These are phyloP conservation scores for Ennomos erosarius DNA, from an alignment of 2,888 invertebrate species.

Conservation along the genomic window DNA sequence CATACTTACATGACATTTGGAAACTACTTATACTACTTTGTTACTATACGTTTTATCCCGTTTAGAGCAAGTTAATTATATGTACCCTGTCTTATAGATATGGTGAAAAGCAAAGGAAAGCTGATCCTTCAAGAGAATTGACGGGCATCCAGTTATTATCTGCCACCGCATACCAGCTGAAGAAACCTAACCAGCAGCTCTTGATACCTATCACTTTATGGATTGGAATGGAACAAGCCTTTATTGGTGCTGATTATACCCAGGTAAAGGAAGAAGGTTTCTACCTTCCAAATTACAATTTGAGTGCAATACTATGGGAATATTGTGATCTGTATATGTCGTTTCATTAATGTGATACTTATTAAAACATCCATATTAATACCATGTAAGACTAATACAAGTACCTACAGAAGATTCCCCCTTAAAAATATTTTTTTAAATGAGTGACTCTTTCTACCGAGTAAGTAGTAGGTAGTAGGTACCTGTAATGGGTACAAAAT, in stretches of 20 bases:
- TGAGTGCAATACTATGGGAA: no score
- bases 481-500: no score
- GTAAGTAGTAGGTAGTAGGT: no score
- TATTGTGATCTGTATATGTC: no score
- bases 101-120: constrained; percentile 92
- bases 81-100: constrained; percentile 83
- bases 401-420: no score
- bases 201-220: constrained; percentile 98
- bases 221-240: constrained; percentile 99
- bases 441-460: no score
- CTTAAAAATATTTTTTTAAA: no score
- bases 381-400: no score
- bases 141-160: constrained; percentile 92
- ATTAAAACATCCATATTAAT: not conserved
- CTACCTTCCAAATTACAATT: no score
- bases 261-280: constrained; percentile 86
- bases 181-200: constrained; percentile 95
- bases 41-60: no score
- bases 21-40: not conserved
- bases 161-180: constrained; percentile 95
- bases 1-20: no score
- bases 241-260: constrained; percentile 96
- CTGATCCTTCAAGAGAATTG: constrained; percentile 90
- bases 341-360: no score
- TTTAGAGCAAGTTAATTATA: not conserved